A percentile compares a stretch with the other conserved stretches of the same genome.
Conservation (phyloP, 2,888 invertebrate genomes). For the Glyphotaelius pellucidus region DNA sequence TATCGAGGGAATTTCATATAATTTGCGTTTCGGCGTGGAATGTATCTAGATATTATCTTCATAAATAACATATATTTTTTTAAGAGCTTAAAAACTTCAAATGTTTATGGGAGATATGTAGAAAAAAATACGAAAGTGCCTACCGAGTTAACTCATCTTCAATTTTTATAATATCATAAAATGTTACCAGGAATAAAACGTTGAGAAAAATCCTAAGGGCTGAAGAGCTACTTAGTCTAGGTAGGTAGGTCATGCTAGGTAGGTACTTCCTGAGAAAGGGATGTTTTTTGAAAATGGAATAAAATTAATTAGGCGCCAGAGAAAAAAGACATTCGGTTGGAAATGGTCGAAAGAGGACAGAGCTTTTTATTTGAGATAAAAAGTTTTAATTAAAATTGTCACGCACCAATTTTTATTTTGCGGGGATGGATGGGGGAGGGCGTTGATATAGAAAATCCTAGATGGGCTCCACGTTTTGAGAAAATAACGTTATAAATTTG, state of each 20-base stretch:
- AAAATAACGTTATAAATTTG: no score
- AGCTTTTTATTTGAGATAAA: slow-evolving; percentile 59
- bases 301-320: slow-evolving; percentile 63
- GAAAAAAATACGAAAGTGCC: no score
- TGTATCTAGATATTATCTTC: no score
- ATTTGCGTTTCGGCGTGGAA: no score
- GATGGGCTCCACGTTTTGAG: not conserved
- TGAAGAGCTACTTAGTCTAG: not conserved
- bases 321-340: slow-evolving; percentile 57
- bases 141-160: not conserved
- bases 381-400: slow-evolving; percentile 65
- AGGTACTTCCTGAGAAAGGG: slow-evolving; percentile 17
- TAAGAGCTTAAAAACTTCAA: no score
- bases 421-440: slow-evolving; percentile 38
- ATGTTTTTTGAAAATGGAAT: slow-evolving; percentile 60
- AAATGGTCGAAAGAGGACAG: slow-evolving; percentile 59
- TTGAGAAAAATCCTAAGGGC: not conserved
- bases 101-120: no score
- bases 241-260: not conserved
- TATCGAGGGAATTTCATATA: no score
- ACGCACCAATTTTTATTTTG: slow-evolving; percentile 62
- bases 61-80: no score
- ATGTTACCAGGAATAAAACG: not conserved
- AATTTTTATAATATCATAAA: not conserved
- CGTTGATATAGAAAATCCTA: not conserved